These are phyloP conservation scores for Nannoperca australis DNA, from an alignment of 2,797 vertebrate genomes.

Conservation along the genomic window DNA sequence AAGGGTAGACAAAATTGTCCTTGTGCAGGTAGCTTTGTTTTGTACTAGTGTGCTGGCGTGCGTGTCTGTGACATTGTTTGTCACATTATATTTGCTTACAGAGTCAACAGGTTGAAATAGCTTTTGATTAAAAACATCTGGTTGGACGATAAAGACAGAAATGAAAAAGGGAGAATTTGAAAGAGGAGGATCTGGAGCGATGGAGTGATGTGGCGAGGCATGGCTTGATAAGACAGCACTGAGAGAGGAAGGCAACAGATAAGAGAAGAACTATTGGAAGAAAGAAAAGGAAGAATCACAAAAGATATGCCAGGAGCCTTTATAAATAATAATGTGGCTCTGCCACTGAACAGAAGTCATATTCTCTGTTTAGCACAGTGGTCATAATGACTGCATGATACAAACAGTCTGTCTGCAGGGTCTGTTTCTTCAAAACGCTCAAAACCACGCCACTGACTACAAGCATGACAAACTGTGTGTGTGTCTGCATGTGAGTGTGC, in stretches of 20 bases:
- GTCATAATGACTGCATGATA: constrained; percentile 1
- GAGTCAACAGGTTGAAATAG: constrained; percentile 57
- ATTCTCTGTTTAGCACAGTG: constrained; percentile 28
- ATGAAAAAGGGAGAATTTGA: constrained; percentile 65
- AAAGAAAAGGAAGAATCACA: constrained; percentile 43
- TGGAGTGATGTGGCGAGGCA: constrained; percentile 64
- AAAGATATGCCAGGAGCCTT: constrained; percentile 36
- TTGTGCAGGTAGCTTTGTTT: constrained; percentile 30
- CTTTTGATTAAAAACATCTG: constrained; percentile 74
- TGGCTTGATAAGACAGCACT: constrained; percentile 62
- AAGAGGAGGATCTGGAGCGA: constrained; percentile 71
- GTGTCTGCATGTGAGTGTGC: neutral
- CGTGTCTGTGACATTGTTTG: constrained; percentile 49
- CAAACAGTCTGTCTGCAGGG: neutral
- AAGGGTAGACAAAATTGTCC: constrained; percentile 21
- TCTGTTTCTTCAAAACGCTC: constrained; percentile 10
- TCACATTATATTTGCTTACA: constrained; percentile 60
- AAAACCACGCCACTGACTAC: neutral
- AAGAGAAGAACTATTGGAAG: constrained; percentile 55
- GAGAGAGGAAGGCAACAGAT: constrained; percentile 63
- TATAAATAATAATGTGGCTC: constrained; percentile 26
- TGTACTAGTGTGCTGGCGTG: neutral
- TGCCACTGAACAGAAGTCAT: constrained; percentile 26
- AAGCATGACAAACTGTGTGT: neutral
- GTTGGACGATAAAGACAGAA: constrained; percentile 65